These are phyloP conservation scores for Panthera leo DNA, from an alignment of 2,113 vertebrate genomes.

Conservation along the genomic window DNA sequence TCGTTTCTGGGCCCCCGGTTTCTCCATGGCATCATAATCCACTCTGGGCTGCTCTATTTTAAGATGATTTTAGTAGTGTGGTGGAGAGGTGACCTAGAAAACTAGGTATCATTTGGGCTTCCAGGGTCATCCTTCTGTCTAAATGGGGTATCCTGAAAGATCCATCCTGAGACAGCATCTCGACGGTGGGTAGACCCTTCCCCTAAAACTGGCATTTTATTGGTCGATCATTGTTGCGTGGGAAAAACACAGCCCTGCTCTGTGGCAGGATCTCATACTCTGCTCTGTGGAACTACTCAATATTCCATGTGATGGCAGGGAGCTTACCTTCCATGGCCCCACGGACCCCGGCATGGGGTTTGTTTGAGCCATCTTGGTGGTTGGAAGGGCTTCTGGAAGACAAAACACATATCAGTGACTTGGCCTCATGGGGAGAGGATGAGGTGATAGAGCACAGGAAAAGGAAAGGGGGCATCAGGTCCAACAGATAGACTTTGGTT, in stretches of 20 bases:
- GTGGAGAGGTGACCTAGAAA: not conserved
- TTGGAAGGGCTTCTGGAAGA: conserved; percentile 83
- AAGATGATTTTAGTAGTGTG: not conserved
- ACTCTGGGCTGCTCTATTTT: not conserved
- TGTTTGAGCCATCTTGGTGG: conserved; percentile 93
- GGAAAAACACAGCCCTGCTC: not conserved
- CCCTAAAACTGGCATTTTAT: not conserved
- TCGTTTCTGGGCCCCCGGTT: not conserved
- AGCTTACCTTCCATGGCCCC: conserved; percentile 95
- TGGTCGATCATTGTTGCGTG: not conserved
- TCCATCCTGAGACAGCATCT: not conserved
- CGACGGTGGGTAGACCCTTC: not conserved
- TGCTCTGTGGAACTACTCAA: not conserved
- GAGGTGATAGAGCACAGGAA: not conserved
- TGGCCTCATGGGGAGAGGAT: not conserved
- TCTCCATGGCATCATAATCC: not conserved
- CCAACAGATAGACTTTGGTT: not conserved
- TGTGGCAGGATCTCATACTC: not conserved
- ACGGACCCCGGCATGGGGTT: conserved; percentile 90
- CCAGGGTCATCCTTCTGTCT: not conserved
- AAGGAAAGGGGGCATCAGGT: not conserved
- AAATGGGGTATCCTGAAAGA: not conserved
- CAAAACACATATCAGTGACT: conserved; percentile 34
- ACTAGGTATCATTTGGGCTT: not conserved
- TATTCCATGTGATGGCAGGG: not conserved